phyloP scores from a whole-genome alignment of 2,113 vertebrate species.

The Saimiri boliviensis region DNA sequence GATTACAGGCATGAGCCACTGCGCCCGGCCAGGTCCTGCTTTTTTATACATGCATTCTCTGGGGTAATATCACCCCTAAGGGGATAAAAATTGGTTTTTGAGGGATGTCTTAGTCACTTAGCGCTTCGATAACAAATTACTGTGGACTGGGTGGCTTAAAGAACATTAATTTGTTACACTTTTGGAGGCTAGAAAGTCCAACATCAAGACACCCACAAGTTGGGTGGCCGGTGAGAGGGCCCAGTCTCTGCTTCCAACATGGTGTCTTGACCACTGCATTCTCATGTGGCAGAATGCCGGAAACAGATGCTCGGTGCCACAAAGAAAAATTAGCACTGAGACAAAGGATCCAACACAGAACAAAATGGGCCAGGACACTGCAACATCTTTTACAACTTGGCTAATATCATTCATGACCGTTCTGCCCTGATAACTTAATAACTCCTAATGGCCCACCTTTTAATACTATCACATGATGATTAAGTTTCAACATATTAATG shows the following conservation, averaged over 20 bases:
- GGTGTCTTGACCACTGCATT: background rate
- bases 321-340: no score
- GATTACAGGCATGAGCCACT: no score
- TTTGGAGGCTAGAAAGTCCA: background rate
- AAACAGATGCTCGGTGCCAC: no score
- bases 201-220: background rate
- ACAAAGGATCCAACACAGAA: no score
- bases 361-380: background rate
- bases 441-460: background rate
- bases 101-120: background rate
- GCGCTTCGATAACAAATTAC: background rate
- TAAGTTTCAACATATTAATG: background rate
- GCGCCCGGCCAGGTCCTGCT: background rate
- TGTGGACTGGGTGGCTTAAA: background rate
- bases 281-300: background rate
- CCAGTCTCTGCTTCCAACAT: background rate
- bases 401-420: background rate
- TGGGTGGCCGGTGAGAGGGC: background rate
- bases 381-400: background rate
- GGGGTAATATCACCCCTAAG: background rate
- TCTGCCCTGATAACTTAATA: background rate
- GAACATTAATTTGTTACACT: background rate
- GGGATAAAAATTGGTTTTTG: background rate
- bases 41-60: background rate
- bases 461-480: background rate